Base-by-base conservation (phyloP, 2,797 vertebrate species). In the Thripadectes ignobilis region DNA sequence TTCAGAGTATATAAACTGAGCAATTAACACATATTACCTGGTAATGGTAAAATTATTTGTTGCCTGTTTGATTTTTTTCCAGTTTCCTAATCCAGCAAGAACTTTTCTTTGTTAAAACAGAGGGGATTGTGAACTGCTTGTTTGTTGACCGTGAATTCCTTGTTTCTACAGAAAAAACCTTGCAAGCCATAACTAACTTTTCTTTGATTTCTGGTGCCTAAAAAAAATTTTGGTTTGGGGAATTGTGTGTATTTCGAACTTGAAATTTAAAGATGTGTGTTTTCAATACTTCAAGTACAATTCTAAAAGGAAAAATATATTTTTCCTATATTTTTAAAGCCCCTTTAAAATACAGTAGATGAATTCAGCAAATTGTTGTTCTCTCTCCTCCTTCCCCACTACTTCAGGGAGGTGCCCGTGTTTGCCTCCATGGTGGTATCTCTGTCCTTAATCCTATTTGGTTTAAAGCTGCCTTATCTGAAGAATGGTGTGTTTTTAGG, bases 11-110 rank as follows among this genome's bases (percentile, higher is more conserved):
- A 98, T 98, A 98, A 98, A 98, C 98, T 98, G 98, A 99, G 98
- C 98, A 99, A 99, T 99, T 99, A 98, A 98, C 98, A 98, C 98
- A 97, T 98, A 98, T 99, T 98, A 99, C 98, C 98, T 98, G 98
- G 98, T 98, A 98, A 98, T 98, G 98, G 98, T 98, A 98, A 98
- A 98, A 98, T 98, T 98, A 98, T 98, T 98, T 98, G 98, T 98
- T 98, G 98, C 97, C 96, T 92, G 91, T 98, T 98, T 98, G 97
- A 97, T 87, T 94, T 93, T 74, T 69, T 59, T 81, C 17, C 29
- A 23, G 51, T 93, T 95, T 97, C 77, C 85, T 96, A 82, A 93
- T 97, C 85, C 76, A 89, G 63, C 76, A 96, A 97, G 95, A 94
- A 95, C 54, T 91, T 95, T 84, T 93, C 82, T 98, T 97, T 97